Base-by-base conservation (phyloP, 2,113 vertebrate genomes). In the Platichthys stellatus region DNA sequence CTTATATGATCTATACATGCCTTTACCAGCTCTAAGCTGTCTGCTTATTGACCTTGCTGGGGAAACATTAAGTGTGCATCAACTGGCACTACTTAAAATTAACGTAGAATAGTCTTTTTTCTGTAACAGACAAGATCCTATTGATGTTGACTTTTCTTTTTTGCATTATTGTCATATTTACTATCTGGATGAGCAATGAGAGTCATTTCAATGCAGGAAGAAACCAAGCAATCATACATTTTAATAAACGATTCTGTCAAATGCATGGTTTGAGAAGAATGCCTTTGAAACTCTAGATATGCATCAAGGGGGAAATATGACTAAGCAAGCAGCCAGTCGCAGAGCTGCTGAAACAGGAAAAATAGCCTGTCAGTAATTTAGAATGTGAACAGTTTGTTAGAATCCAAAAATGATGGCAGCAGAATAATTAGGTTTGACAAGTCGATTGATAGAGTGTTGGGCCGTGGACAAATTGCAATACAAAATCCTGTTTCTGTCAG, bases 401-500 rank as follows among this genome's bases (percentile, higher is more conserved):
- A 82, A 80, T 82, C 72, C 20, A 35, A 87, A 83, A 92, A 86
- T 74, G 87, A 91, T 89, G 86, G 84, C 87, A 74, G 82, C 69
- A 68, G 85, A 89, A 84, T 90, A 92, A 94, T 94, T 93, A 89
- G 76, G 85, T 85, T 83, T 92, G 93, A 92, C 92, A 90, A 74
- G 73, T 86, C 81, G 83, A 93, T 93, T 93, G 93, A 94, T 93
- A 81, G 88, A 89, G 38, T 83, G 79, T 87, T 86, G 54, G 72
- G 69, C 80, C 87, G 81, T 83, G 88, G 87, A 90, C 91, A 88
- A 89, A 93, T 92, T 93, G 78, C 86, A 90, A 84, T 67, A 80
- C 90, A 84, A 82, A 91, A 91, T 90, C 81, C 79, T 90, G 85
- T 90, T 79, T 89, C 87, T 84, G 92, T 93, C 90, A 94, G 92